Conservation (phyloP, 2,113 vertebrate genomes). For the Mustela lutreola region DNA sequence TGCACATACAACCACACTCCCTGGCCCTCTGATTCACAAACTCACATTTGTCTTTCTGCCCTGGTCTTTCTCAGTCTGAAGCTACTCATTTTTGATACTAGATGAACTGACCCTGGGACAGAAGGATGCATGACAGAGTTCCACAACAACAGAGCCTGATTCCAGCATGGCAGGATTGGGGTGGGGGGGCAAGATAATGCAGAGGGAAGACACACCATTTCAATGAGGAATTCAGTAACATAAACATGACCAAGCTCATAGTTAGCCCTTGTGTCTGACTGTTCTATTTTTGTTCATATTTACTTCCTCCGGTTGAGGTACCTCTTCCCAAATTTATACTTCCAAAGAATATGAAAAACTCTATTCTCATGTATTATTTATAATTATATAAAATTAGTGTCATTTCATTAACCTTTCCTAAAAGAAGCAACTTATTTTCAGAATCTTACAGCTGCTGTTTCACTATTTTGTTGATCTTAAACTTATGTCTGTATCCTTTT, state of each 20-base stretch:
- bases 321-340: background rate
- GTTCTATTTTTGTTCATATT: background rate
- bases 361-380: background rate
- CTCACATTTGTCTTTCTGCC: background rate
- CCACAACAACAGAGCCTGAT: background rate
- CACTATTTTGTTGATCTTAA: background rate
- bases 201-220: background rate
- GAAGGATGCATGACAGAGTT: background rate
- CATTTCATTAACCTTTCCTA: background rate
- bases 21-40: background rate
- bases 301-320: background rate
- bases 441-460: background rate
- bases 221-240: background rate
- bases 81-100: background rate
- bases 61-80: background rate
- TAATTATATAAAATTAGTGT: background rate
- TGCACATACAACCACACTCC: background rate
- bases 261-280: background rate
- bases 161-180: background rate
- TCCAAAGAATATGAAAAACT: background rate
- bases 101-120: background rate
- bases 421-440: background rate
- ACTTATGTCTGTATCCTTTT: background rate
- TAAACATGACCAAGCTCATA: background rate
- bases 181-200: background rate